phyloP scores from a whole-genome alignment of 2,888 invertebrate species.

The Callinectes sapidus region DNA sequence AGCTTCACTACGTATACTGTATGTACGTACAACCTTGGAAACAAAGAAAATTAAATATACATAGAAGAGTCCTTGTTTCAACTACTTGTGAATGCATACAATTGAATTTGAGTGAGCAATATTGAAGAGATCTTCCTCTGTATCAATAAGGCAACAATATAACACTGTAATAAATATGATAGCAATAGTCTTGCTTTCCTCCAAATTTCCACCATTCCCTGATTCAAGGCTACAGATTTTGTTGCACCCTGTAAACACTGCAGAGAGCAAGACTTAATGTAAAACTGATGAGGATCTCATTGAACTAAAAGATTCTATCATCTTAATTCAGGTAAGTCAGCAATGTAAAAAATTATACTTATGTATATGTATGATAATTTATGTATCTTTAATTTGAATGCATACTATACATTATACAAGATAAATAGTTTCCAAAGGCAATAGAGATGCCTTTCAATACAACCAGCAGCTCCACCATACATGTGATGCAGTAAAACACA shows the following conservation, averaged over 20 bases:
- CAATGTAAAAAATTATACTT: not conserved
- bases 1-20: not conserved
- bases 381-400: not conserved
- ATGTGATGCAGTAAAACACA: constrained; percentile 3
- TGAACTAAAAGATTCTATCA: not conserved
- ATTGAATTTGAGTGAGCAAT: not conserved
- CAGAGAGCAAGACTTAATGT: not conserved
- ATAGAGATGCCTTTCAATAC: not conserved
- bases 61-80: not conserved
- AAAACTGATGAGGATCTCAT: not conserved
- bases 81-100: constrained; percentile 20
- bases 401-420: not conserved
- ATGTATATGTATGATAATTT: not conserved
- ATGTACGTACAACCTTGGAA: not conserved
- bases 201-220: not conserved
- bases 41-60: not conserved
- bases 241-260: not conserved
- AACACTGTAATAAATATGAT: not conserved
- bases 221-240: not conserved
- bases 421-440: not conserved
- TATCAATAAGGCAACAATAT: constrained; percentile 6
- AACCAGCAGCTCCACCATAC: constrained; percentile 5
- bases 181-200: not conserved
- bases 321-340: not conserved
- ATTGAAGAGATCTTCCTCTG: not conserved